Percentiles rank a stretch among this genome's conserved stretches.
phyloP scores from a whole-genome alignment of 2,888 invertebrate genomes.

The Noctuana brunneofusca region DNA sequence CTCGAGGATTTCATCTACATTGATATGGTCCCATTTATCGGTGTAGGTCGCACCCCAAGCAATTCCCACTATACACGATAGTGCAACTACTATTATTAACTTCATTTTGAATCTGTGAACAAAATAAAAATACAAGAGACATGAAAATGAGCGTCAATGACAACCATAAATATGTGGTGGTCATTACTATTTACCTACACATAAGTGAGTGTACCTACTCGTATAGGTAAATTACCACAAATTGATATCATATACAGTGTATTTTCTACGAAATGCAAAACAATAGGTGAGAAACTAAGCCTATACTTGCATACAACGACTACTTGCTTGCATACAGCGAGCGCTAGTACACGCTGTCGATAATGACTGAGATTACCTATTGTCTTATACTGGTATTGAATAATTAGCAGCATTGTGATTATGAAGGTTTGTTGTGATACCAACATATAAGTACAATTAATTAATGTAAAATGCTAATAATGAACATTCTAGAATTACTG shows the following conservation, averaged over 20 bases:
- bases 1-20: constrained; percentile 87
- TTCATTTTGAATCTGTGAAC: constrained; percentile 66
- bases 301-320: too few species aligned
- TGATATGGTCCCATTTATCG: constrained; percentile 87
- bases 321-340: too few species aligned
- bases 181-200: too few species aligned
- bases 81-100: constrained; percentile 58
- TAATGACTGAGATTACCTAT: constrained; percentile 62
- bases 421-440: constrained; percentile 7
- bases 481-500: background rate
- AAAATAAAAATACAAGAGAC: background rate
- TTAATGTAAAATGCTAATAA: background rate
- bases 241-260: background rate
- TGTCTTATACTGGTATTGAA: constrained; percentile 65
- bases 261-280: background rate
- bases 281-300: constrained; percentile 16
- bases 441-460: background rate
- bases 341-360: constrained; percentile 23
- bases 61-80: constrained; percentile 62
- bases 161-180: background rate
- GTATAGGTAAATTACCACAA: background rate
- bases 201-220: too few species aligned
- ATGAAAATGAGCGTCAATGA: background rate
- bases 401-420: constrained; percentile 41
- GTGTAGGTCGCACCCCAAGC: constrained; percentile 80